Percentiles rank a stretch among this genome's conserved stretches.
Evolutionary conservation across 2,888 invertebrate species (phyloP).

Genomic region (Chymomyza amoena): DNA sequence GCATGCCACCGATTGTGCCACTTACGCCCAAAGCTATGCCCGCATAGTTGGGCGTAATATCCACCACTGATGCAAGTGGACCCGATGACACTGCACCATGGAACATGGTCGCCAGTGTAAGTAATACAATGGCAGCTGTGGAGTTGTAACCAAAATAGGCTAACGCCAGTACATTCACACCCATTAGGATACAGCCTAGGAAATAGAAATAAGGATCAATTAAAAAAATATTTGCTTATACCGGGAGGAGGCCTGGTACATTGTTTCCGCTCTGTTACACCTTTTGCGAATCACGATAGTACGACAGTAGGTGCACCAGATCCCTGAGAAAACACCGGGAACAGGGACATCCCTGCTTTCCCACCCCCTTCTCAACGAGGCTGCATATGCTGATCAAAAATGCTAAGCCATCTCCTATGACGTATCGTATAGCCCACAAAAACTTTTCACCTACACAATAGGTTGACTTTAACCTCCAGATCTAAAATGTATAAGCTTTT

Average conservation of each 20-base stretch:
- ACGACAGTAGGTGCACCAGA: too few species aligned
- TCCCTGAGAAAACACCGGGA: too few species aligned
- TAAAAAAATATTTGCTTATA: not conserved
- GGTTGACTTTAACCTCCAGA: too few species aligned
- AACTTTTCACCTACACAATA: too few species aligned
- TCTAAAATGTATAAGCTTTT: too few species aligned
- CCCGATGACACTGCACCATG: slow-evolving; percentile 85
- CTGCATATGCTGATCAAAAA: not conserved
- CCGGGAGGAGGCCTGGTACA: too few species aligned
- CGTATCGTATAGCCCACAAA: too few species aligned
- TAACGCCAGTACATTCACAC: slow-evolving; percentile 82
- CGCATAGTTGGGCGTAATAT: slow-evolving; percentile 83
- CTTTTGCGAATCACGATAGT: too few species aligned
- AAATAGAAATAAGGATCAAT: not conserved
- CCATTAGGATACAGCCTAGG: slow-evolving; percentile 82
- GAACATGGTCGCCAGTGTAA: slow-evolving; percentile 82
- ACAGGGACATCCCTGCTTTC: too few species aligned
- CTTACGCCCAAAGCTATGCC: slow-evolving; percentile 83
- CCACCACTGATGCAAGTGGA: slow-evolving; percentile 83
- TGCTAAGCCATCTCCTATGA: not conserved
- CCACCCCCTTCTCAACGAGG: too few species aligned
- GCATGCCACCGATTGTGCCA: slow-evolving; percentile 81
- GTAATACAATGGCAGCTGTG: slow-evolving; percentile 81
- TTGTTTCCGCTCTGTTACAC: too few species aligned
- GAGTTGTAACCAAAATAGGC: slow-evolving; percentile 84